Evolutionary conservation across 2,888 invertebrate species (phyloP).

Genomic region (Spodoptera exigua): DNA sequence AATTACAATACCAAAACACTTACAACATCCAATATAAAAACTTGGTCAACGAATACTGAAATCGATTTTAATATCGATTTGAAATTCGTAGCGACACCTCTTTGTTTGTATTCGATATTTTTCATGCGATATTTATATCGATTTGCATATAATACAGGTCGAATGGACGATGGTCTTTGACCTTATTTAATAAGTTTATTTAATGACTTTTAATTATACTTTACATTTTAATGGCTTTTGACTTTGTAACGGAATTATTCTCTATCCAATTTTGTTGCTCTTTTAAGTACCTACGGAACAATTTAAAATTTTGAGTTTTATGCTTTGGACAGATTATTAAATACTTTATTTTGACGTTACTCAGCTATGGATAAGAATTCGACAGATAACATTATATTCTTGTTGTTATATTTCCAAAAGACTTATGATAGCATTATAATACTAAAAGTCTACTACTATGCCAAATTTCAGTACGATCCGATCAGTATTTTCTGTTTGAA

Average conservation of each 20-base stretch:
- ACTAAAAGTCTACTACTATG: no score
- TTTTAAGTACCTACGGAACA: no score
- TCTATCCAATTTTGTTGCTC: no score
- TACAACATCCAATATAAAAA: conserved; percentile 42
- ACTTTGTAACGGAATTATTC: conserved; percentile 4
- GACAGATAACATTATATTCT: no score
- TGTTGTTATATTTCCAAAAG: no score
- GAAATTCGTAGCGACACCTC: conserved; percentile 60
- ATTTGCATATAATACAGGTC: conserved; percentile 68
- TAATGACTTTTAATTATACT: conserved; percentile 20
- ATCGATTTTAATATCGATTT: conserved; percentile 54
- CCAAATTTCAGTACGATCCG: no score
- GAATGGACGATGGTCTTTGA: conserved; percentile 43
- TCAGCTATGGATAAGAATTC: no score
- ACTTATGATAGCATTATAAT: no score
- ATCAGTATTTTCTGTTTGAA: no score
- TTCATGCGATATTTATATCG: conserved; percentile 37
- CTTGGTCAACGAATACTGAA: conserved; percentile 65
- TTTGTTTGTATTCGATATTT: conserved; percentile 58
- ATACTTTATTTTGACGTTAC: no score
- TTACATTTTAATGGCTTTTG: background rate
- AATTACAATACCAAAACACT: conserved; percentile 60
- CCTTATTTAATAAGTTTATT: conserved; percentile 37
- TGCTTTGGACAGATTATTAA: no score
- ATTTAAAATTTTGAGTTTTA: no score